These are phyloP conservation scores for Ferrisia virgata DNA, from an alignment of 2,888 invertebrate species.

Conservation along the genomic window DNA sequence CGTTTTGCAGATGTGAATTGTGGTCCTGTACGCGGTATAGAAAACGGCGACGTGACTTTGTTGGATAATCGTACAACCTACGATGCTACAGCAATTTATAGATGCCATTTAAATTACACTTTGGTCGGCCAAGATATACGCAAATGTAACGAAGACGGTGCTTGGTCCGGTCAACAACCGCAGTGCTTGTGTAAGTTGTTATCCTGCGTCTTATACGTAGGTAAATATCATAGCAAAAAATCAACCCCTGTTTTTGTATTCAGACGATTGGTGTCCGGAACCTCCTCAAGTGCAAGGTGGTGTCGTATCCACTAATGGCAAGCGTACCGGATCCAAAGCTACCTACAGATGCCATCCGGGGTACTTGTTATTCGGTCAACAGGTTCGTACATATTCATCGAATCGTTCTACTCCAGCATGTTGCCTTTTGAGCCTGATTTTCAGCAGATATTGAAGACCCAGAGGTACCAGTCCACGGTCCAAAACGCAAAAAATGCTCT, in stretches of 20 bases:
- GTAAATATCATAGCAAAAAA: too few relatives aligned
- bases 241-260: too few relatives aligned
- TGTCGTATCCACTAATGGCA: slow-evolving; percentile 66
- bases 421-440: too few relatives aligned
- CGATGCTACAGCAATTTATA: slow-evolving; percentile 72
- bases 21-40: slow-evolving; percentile 64
- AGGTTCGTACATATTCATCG: slow-evolving; percentile 56
- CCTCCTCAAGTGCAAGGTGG: slow-evolving; percentile 77
- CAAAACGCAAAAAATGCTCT: too few relatives aligned
- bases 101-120: slow-evolving; percentile 81
- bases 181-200: slow-evolving; percentile 48
- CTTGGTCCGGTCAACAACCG: slow-evolving; percentile 50
- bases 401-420: too few relatives aligned
- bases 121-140: slow-evolving; percentile 69
- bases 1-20: slow-evolving; percentile 73
- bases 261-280: slow-evolving; percentile 80
- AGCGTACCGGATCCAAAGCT: slow-evolving; percentile 75
- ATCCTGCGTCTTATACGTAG: too few relatives aligned
- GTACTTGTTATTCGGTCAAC: slow-evolving; percentile 77
- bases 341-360: slow-evolving; percentile 78
- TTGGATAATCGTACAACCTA: slow-evolving; percentile 72
- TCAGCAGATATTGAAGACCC: too few relatives aligned
- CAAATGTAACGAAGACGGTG: slow-evolving; percentile 69
- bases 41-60: slow-evolving; percentile 69
- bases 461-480: too few relatives aligned